These are phyloP conservation scores for Pangasius larnaudii DNA, from an alignment of 2,797 vertebrate genomes.

Conservation along the genomic window DNA sequence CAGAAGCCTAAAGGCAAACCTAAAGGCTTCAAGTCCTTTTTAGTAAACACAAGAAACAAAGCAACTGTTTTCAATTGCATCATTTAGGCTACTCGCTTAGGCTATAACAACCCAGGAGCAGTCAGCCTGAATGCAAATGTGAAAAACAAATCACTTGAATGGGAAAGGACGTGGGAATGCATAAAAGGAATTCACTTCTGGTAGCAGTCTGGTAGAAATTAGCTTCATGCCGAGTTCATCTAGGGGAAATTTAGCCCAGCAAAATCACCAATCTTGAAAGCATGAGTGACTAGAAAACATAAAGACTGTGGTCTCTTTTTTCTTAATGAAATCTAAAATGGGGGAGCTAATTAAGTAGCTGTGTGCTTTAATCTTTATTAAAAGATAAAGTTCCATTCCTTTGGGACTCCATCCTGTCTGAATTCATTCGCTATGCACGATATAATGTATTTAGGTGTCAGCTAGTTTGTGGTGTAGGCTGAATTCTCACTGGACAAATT, in stretches of 20 bases:
- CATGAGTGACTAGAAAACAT: not conserved
- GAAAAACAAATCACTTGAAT: constrained; percentile 8
- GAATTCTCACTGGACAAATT: not conserved
- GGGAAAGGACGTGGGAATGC: constrained; percentile 3
- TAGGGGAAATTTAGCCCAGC: not conserved
- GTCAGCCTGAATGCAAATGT: constrained; percentile 13
- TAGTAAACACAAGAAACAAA: not conserved
- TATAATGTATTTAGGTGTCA: not conserved
- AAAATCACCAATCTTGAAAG: constrained; percentile 4
- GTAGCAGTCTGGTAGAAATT: constrained; percentile 15
- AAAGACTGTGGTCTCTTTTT: not conserved
- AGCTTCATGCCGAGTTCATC: constrained; percentile 12
- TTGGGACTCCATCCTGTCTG: not conserved
- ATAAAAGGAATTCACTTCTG: constrained; percentile 10
- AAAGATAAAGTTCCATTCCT: not conserved
- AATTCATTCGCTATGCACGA: not conserved
- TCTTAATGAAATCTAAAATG: not conserved
- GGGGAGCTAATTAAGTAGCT: not conserved
- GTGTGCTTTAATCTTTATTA: not conserved
- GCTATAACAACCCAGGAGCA: constrained; percentile 1
- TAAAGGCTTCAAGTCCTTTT: not conserved
- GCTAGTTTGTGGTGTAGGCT: not conserved
- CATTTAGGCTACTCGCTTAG: constrained; percentile 4
- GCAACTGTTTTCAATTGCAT: constrained; percentile 7
- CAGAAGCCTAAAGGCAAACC: constrained; percentile 2